Evolutionary conservation across 2,113 vertebrate species (phyloP), one percentile per base, ranked within the genome.

Genomic region (Ptychochromis oligacanthus): DNA sequence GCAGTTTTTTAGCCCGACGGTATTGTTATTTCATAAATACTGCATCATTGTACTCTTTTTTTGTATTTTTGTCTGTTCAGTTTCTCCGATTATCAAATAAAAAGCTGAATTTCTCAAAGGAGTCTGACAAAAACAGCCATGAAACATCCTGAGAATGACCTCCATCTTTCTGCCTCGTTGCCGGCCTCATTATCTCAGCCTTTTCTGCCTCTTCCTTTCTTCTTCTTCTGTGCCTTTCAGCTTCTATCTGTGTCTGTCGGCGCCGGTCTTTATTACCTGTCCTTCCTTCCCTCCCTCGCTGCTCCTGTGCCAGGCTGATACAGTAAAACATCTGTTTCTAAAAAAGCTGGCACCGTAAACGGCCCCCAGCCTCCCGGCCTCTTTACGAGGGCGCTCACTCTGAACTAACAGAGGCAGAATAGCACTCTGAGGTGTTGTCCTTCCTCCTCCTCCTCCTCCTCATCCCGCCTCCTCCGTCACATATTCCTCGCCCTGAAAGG

Each of bases 241-340:
- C 58, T 79, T 61, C 17, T 79, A 9, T 62, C 60, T 62, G 57
- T 56, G 57, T 60, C 64, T 49, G 52, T 74, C 89, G 77, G 82
- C 57, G 56, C 36, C 10, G 2, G 12, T 24, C 75, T 79, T 81
- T 84, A 86, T 60, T 55, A 77, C 81, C 64, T 56, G 40, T 31
- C 65, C 58, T 78, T 28, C 57, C 81, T 31, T 46, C 9, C 74
- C 58, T 22, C 1, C 14, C 22, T 70, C 17, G 3, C 24, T 28
- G 65, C 70, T 67, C 4, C 79, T 28, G 78, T 59, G 75, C 77
- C 77, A 9, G 60, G 57, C 43, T 52, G 64, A 75, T 85, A 79
- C 82, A 79, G 84, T 88, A 80, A 92, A 88, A 90, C 91, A 93
- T 92, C 89, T 93, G 91, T 91, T 90, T 87, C 75, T 77, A 52